Evolutionary conservation across 2,888 invertebrate genomes (phyloP).

Genomic region (Dilophus febrilis): DNA sequence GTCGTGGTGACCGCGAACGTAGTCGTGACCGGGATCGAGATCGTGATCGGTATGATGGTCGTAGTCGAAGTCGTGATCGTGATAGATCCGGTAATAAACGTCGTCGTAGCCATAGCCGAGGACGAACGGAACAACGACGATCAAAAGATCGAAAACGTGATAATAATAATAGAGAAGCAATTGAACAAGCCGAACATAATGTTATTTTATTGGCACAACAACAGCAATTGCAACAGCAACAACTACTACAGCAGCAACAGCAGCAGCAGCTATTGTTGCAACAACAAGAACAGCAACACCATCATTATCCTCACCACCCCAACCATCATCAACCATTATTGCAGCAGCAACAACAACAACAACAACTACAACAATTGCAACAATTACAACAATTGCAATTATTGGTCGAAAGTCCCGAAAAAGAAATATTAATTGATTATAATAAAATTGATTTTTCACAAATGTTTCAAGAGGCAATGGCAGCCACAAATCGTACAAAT

Average conservation of each 20-base stretch:
- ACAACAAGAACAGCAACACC: background rate
- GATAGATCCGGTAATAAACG: constrained; percentile 25
- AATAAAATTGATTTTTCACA: constrained; percentile 25
- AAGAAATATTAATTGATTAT: background rate
- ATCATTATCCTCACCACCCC: too few species aligned
- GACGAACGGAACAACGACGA: constrained; percentile 10
- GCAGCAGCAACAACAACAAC: background rate
- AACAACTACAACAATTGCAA: background rate
- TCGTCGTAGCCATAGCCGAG: constrained; percentile 15
- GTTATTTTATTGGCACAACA: background rate
- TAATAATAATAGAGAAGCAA: background rate
- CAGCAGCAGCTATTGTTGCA: too few species aligned
- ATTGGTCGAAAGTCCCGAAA: background rate
- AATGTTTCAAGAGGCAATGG: constrained; percentile 26
- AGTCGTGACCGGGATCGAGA: constrained; percentile 21
- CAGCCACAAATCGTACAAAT: constrained; percentile 9
- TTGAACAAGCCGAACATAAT: constrained; percentile 17
- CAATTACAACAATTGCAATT: background rate
- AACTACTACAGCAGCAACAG: background rate
- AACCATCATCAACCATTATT: background rate
- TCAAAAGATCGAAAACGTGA: constrained; percentile 15
- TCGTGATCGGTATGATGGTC: constrained; percentile 33
- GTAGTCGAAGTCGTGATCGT: constrained; percentile 27
- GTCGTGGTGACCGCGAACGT: constrained; percentile 9
- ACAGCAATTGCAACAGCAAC: background rate